These are phyloP conservation scores for Clepsis dumicolana DNA, from an alignment of 2,888 invertebrate species.

Conservation along the genomic window DNA sequence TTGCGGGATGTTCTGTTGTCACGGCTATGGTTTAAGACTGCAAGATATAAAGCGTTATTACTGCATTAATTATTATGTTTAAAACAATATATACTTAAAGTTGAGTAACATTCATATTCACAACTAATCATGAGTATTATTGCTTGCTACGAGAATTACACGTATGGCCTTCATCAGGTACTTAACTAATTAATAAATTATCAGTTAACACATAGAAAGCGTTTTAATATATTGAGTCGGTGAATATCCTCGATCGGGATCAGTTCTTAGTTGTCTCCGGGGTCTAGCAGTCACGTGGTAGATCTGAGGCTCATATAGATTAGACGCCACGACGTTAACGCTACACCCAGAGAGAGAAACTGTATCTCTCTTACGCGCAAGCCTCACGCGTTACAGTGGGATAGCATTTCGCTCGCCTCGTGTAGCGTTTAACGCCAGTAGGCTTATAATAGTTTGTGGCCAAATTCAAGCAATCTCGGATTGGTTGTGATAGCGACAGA, in stretches of 20 bases:
- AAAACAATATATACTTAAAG: conserved; percentile 50
- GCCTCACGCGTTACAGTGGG: too few relatives aligned
- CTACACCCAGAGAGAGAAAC: too few relatives aligned
- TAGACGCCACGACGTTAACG: not conserved
- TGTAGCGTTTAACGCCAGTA: too few relatives aligned
- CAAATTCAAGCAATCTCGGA: too few relatives aligned
- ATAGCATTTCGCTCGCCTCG: too few relatives aligned
- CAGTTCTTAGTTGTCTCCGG: conserved; percentile 9
- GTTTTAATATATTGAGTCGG: conserved; percentile 23
- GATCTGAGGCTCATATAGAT: not conserved
- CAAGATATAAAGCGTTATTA: conserved; percentile 53
- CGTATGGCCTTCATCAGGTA: conserved; percentile 50
- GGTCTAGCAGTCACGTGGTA: not conserved
- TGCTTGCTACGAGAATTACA: conserved; percentile 62
- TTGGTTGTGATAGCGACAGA: too few relatives aligned
- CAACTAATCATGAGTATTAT: conserved; percentile 55
- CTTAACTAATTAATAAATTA: conserved; percentile 46
- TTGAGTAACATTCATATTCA: conserved; percentile 49
- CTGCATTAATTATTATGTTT: conserved; percentile 56
- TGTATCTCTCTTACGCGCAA: too few relatives aligned
- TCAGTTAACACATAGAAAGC: conserved; percentile 48
- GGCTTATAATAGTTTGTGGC: too few relatives aligned
- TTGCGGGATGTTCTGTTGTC: not conserved
- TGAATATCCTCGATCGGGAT: conserved; percentile 33
- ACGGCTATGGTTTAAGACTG: conserved; percentile 47